Evolutionary conservation across 2,113 vertebrate species (phyloP), one percentile per base, ranked within the genome.

Genomic region (Oophaga pumilio): DNA sequence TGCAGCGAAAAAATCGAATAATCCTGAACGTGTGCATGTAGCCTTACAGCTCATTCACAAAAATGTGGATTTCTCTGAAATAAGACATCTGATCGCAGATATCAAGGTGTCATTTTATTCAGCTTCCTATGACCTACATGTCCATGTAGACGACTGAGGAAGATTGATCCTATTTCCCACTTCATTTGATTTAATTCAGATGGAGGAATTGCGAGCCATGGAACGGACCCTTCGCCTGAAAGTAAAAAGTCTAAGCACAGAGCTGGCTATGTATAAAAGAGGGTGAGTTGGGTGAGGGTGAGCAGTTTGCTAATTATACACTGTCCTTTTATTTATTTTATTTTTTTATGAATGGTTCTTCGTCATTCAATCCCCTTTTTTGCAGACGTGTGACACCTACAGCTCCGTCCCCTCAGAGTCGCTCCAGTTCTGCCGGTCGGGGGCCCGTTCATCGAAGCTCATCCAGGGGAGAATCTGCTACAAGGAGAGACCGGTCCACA

Each of bases 221-320:
- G 97, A 98, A 91, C 92, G 94, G 53, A 93, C 92, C 73, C 93
- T 98, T 74, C 94, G 94, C 8, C 90, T 94, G 53, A 94, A 95
- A 6, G 94, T 98, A 82, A 97, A 96, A 92, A 95, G 91, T 74
- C 92, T 98, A 59, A 96, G 92, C 82, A 92, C 82, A 4, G 97
- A 98, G 89, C 92, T 98, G 90, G 95, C 94, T 0, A 7, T 94
- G 15, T 94, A 95, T 88, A 94, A 93, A 86, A 94, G 92, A 85
- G 95, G 97, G 97, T 98, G 90, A 96, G 96, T 87, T n/a, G 95
- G 96, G 97, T 97, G 89, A 96, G 95, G 86, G 26, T 1, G 2
- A 10, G 24, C 56, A 4, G 50, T 56, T 20, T 49, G 10, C 13
- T 49, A 74, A 20, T 74, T 49, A 15, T 18, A 49, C 28, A 17